These are phyloP conservation scores for Macaca nemestrina DNA, from an alignment of 2,113 vertebrate species.

Conservation along the genomic window DNA sequence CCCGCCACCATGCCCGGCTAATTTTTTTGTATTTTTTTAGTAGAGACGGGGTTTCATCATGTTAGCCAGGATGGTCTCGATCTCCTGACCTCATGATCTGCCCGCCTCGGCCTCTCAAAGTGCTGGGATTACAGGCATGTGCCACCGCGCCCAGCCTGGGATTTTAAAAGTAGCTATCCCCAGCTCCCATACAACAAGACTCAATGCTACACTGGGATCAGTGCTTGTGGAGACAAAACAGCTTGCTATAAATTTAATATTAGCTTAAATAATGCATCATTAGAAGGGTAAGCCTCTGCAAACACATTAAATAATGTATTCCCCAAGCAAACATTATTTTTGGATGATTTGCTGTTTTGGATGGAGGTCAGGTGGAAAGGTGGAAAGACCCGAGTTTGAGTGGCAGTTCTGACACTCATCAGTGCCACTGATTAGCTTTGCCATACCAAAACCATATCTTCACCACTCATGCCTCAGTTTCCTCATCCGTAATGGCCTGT, in stretches of 20 bases:
- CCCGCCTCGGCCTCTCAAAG: too few relatives aligned
- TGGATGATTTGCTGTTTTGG: slow-evolving; percentile 48
- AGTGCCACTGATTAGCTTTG: neutral
- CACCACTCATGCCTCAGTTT: neutral
- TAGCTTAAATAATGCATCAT: slow-evolving; percentile 73
- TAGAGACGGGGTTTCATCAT: too few relatives aligned
- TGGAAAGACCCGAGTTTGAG: neutral
- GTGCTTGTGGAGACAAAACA: slow-evolving; percentile 53
- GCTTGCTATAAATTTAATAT: slow-evolving; percentile 67
- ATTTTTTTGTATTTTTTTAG: too few relatives aligned
- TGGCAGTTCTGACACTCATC: neutral
- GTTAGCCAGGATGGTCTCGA: too few relatives aligned
- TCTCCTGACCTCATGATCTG: too few relatives aligned
- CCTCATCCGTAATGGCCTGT: neutral
- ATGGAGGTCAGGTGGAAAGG: neutral
- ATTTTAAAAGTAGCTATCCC: neutral
- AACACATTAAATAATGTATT: slow-evolving; percentile 69
- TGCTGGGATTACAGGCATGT: too few relatives aligned
- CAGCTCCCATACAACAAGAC: neutral
- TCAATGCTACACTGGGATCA: neutral
- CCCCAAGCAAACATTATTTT: slow-evolving; percentile 57
- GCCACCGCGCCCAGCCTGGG: neutral
- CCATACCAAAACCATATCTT: neutral
- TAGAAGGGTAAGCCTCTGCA: slow-evolving; percentile 64
- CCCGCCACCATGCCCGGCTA: too few relatives aligned